A percentile compares a stretch with the other conserved stretches of the same genome.
Conservation (phyloP, 2,888 invertebrate species). For the Melieria omissa region DNA sequence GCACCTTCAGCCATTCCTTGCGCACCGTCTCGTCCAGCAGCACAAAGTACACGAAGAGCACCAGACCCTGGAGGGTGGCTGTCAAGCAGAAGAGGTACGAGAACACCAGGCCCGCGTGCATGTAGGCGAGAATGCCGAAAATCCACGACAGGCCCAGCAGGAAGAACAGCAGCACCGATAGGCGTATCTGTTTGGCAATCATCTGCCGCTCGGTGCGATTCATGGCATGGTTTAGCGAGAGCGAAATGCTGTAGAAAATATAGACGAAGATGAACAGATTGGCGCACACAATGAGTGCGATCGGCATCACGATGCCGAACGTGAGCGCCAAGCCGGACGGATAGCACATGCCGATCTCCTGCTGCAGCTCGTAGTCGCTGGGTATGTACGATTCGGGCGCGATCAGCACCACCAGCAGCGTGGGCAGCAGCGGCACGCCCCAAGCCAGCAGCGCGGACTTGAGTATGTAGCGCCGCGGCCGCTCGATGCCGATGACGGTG, state of each 20-base stretch:
- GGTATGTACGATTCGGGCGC: conserved; percentile 69
- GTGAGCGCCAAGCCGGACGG: conserved; percentile 69
- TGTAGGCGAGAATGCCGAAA: conserved; percentile 71
- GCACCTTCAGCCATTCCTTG: conserved; percentile 65
- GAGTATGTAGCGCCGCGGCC: conserved; percentile 72
- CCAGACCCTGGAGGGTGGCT: conserved; percentile 73
- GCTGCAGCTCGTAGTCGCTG: conserved; percentile 43
- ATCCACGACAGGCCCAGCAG: conserved; percentile 73
- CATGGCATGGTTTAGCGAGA: conserved; percentile 63
- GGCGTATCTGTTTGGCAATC: conserved; percentile 68
- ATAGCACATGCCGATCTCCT: conserved; percentile 68
- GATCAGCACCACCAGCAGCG: conserved; percentile 67
- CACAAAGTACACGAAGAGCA: conserved; percentile 73
- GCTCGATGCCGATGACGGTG: conserved; percentile 71
- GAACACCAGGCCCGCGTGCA: conserved; percentile 68
- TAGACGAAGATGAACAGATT: conserved; percentile 70
- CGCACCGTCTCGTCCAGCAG: conserved; percentile 70
- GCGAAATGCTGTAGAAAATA: conserved; percentile 67
- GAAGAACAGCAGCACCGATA: conserved; percentile 72
- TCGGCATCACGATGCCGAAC: conserved; percentile 69
- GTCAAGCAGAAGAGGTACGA: conserved; percentile 74
- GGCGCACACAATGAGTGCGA: conserved; percentile 68
- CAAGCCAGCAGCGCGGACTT: conserved; percentile 74
- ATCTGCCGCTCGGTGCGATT: conserved; percentile 55
- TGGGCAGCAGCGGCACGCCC: conserved; percentile 72